Base-by-base conservation (phyloP, 2,113 vertebrate genomes). In the Ptyas mucosa region DNA sequence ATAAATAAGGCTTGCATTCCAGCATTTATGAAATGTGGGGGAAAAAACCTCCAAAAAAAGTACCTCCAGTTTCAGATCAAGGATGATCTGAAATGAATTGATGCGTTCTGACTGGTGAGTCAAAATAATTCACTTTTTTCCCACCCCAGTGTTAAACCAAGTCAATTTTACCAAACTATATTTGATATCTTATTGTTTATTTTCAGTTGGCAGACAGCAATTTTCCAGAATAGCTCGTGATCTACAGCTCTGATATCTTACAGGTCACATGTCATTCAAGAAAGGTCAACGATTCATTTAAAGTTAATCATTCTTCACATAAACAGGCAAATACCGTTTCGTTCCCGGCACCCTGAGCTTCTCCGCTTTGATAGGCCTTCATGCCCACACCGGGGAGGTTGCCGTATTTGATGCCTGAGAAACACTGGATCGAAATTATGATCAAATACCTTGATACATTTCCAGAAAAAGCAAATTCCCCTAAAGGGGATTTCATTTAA, bases 101-200 rank as follows among this genome's bases (percentile, higher is more conserved):
- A 98, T 97, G 96, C 98, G 98, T 98, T 98, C 97, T 97, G 98
- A 98, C 98, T 97, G 97, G 96, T 97, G 97, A 97, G 98, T 97
- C 52, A 94, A 97, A 97, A 97, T 98, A 98, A 98, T 98, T 97
- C 98, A 98, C 97, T 97, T 97, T 97, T 96, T 0, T 2, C 18
- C 97, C 97, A 15, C 18, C 29, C 97, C 97, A 94, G 97, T 97
- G 97, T 97, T 98, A 98, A 98, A 98, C 96, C 97, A 96, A 98
- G 97, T 98, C 98, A 97, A 98, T 99, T 98, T 98, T 98, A 98
- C 97, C 97, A 97, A 98, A 98, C 97, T 97, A 96, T 98, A 96
- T 97, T 97, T 97, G 98, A 97, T 98, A 98, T 97, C 97, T 98
- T 98, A 98, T 99, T 99, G 98, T 99, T 98, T 98, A 98, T 98